Base-by-base conservation (phyloP, 1,140 invertebrate genomes). In the Drosophila lini region DNA sequence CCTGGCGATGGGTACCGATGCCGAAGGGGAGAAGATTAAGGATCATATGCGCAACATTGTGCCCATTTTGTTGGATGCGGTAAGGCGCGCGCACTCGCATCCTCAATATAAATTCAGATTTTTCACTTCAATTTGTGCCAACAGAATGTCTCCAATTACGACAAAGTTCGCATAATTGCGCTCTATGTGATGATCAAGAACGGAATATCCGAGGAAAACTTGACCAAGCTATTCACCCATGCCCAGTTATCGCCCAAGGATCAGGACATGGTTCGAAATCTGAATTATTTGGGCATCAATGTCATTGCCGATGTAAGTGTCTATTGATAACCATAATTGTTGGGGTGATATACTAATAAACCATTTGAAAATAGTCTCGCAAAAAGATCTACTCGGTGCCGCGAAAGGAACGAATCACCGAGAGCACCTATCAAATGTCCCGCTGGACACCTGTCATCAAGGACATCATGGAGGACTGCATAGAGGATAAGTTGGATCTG, bases 31-130 rank as follows among this genome's bases (percentile, higher is more conserved):
- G 93, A 98, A 98, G 90, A 99, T 99, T 69, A 99, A 99, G 93
- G 99, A 99, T 93, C 98, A 99, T 81, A 99, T 99, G 98, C 95
- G 98, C 62, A 98, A 98, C 92, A 99, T 99, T 93, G 99, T 99
- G 1, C 99, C 99, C 2, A 97, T 99, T 75, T 94, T 99, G 25
- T 93, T 99, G 3, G 99, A 99, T 93, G 76, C 83, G 16, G 52
- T 53, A 36, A 53, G 32, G 3, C 3, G 6, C 5, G 3, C 3
- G 3, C 5, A 13, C 3, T 3, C 1, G 19, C 45, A 10, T 2
- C 6, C 22, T 10, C 8, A 3, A 48, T 9, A 28, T 28, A 5
- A 28, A 9, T 9, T 9, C 19, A 47, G 13, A 47, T 6, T 10
- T 16, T 11, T 28, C 5, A 28, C 25, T n/a, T 31, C 8, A 34